These are phyloP conservation scores for Onychostruthus taczanowskii DNA, from an alignment of 2,113 vertebrate genomes.

Conservation along the genomic window DNA sequence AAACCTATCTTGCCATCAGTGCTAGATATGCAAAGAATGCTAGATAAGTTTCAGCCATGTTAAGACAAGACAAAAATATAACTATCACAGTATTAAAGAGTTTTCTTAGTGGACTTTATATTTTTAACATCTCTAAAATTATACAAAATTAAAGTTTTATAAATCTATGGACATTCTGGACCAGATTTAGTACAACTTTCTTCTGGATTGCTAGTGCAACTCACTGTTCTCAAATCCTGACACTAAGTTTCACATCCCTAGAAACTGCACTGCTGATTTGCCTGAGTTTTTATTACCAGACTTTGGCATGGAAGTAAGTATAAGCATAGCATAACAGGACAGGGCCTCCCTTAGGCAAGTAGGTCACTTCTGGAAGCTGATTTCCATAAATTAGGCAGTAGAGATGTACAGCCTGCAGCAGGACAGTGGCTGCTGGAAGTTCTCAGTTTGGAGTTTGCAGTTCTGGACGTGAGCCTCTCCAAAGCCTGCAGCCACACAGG, in stretches of 20 bases:
- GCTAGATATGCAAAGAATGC: not conserved
- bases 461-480: not conserved
- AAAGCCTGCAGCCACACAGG: accelerated
- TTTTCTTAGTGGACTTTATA: not conserved
- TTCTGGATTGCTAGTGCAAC: not conserved
- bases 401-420: accelerated
- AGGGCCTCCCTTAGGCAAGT: not conserved
- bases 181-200: not conserved
- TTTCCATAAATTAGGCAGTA: not conserved
- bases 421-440: not conserved
- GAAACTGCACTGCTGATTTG: not conserved
- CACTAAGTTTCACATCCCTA: not conserved
- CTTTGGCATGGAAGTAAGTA: not conserved
- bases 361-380: not conserved
- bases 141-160: not conserved
- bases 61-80: not conserved
- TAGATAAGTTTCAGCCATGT: not conserved
- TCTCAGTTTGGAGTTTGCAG: not conserved
- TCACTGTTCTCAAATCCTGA: not conserved
- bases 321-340: not conserved
- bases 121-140: not conserved
- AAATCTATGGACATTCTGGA: not conserved
- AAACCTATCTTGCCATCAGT: not conserved
- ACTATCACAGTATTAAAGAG: not conserved
- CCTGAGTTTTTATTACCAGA: not conserved